Conservation (phyloP, 2,888 invertebrate genomes). For the Phalera bucephala region DNA sequence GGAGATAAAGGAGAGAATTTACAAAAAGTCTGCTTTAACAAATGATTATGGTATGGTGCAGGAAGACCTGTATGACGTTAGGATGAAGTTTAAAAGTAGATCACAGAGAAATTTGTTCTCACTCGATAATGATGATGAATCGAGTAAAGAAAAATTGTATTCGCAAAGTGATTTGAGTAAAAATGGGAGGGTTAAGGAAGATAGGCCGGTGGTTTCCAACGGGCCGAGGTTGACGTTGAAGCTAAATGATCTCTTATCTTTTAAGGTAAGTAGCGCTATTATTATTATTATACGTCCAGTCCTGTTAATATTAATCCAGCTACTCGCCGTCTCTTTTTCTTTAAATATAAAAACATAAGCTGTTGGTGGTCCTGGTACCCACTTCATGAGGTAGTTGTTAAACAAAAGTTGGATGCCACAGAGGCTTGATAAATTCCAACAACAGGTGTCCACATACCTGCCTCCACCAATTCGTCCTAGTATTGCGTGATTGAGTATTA, state of each 20-base stretch:
- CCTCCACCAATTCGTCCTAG: too few species aligned
- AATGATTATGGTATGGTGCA: constrained; percentile 42
- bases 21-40: constrained; percentile 67
- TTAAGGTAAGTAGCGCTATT: constrained; percentile 70
- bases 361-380: too few species aligned
- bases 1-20: constrained; percentile 74
- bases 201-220: constrained; percentile 53
- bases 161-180: constrained; percentile 55
- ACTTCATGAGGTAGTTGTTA: too few species aligned
- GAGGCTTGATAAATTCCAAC: too few species aligned
- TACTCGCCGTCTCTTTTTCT: too few species aligned
- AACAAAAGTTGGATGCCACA: too few species aligned
- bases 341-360: too few species aligned
- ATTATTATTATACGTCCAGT: too few species aligned
- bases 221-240: constrained; percentile 70
- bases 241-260: constrained; percentile 75
- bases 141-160: constrained; percentile 46
- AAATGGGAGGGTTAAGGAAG: constrained; percentile 63
- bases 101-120: constrained; percentile 67
- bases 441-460: too few species aligned
- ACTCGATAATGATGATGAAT: constrained; percentile 46
- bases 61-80: constrained; percentile 43
- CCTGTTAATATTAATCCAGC: too few species aligned
- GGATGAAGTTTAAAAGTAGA: constrained; percentile 50
- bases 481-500: too few species aligned